Percentiles rank a stretch among this genome's conserved stretches.
phyloP scores from a whole-genome alignment of 2,797 vertebrate genomes.

The Rhinoraja longicauda region DNA sequence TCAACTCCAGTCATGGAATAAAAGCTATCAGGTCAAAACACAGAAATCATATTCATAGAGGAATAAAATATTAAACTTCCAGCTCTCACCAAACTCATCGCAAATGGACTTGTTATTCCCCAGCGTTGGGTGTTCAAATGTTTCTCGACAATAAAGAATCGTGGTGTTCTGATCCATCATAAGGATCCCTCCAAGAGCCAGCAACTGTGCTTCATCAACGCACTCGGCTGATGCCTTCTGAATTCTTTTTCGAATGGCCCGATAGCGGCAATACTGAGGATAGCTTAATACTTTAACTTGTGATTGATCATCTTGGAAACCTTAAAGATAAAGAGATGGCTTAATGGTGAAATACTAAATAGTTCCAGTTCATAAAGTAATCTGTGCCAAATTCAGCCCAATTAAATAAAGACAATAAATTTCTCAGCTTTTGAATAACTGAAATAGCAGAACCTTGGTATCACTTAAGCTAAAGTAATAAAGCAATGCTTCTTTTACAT shows the following conservation, averaged over 20 bases:
- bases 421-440: not conserved
- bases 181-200: slow-evolving; percentile 64
- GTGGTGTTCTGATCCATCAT: slow-evolving; percentile 50
- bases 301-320: slow-evolving; percentile 40
- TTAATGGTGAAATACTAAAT: not conserved
- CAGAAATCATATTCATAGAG: not conserved
- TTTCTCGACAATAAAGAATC: slow-evolving; percentile 70
- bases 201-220: slow-evolving; percentile 57
- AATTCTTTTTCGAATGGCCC: slow-evolving; percentile 63
- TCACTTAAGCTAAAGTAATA: not conserved
- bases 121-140: slow-evolving; percentile 65
- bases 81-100: slow-evolving; percentile 64
- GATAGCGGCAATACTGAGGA: slow-evolving; percentile 71
- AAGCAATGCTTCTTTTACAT: not conserved
- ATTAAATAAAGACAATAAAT: not conserved
- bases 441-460: not conserved
- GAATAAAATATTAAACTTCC: not conserved
- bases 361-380: not conserved
- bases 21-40: not conserved
- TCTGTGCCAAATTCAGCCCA: not conserved
- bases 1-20: not conserved
- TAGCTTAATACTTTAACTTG: slow-evolving; percentile 65
- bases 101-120: slow-evolving; percentile 59
- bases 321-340: not conserved
- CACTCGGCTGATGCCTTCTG: slow-evolving; percentile 45